These are phyloP conservation scores for Agelaius tricolor DNA, from an alignment of 2,113 vertebrate genomes.

Conservation along the genomic window DNA sequence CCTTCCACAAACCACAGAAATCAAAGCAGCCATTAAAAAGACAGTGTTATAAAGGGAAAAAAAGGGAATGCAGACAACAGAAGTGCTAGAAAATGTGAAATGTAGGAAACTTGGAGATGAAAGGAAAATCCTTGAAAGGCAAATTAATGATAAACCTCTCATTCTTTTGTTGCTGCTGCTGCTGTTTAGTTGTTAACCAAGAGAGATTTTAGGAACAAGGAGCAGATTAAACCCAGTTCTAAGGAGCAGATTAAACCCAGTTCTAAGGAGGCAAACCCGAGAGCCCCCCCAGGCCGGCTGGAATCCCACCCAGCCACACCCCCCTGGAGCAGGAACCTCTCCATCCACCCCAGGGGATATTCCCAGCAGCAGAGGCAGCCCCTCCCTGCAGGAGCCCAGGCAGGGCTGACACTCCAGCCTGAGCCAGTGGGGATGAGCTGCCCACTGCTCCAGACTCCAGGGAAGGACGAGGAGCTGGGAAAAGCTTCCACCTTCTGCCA, in stretches of 20 bases:
- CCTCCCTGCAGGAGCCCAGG: not conserved
- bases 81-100: not conserved
- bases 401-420: fast-evolving
- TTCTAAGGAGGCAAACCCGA: not conserved
- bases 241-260: not conserved
- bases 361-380: not conserved
- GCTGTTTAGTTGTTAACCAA: not conserved
- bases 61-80: not conserved
- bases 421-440: not conserved
- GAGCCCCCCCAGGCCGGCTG: not conserved
- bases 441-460: fast-evolving
- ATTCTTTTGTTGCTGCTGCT: not conserved
- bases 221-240: not conserved
- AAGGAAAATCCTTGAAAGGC: not conserved
- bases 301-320: fast-evolving
- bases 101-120: not conserved
- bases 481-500: not conserved
- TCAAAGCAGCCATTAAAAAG: not conserved
- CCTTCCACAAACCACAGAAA: not conserved
- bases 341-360: fast-evolving
- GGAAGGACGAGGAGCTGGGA: fast-evolving
- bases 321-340: not conserved
- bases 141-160: not conserved
- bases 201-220: not conserved
- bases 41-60: not conserved